Percentiles rank a stretch among this genome's conserved stretches.
These are phyloP conservation scores for Amblyjoppa proteus DNA, from an alignment of 2,888 invertebrate species.

Conservation along the genomic window DNA sequence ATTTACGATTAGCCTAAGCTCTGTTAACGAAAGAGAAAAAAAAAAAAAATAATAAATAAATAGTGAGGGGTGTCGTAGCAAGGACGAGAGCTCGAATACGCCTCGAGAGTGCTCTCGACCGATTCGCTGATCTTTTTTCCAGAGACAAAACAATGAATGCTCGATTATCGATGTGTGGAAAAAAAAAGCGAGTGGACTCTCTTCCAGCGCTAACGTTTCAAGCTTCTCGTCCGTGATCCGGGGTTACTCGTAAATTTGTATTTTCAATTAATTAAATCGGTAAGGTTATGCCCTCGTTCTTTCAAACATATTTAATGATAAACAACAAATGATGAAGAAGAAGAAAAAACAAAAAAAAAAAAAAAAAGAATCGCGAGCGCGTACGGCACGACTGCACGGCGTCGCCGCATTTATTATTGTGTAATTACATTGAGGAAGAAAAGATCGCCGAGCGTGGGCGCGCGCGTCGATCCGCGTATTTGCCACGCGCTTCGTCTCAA, in stretches of 20 bases:
- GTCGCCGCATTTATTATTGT: conserved; percentile 44
- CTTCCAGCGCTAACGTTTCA: neutral
- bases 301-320: conserved; percentile 76
- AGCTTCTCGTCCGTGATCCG: conserved; percentile 18
- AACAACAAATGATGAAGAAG: conserved; percentile 12
- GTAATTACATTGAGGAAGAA: conserved; percentile 29
- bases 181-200: neutral
- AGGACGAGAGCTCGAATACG: conserved; percentile 39
- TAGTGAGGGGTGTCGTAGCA: conserved; percentile 1
- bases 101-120: conserved; percentile 5
- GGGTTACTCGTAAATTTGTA: conserved; percentile 75
- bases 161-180: neutral
- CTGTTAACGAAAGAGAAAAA: conserved; percentile 14
- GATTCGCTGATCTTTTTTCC: conserved; percentile 11
- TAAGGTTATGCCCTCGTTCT: conserved; percentile 84
- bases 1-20: conserved; percentile 41
- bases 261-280: conserved; percentile 65
- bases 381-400: conserved; percentile 20
- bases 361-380: conserved; percentile 36
- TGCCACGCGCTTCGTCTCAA: conserved; percentile 12
- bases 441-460: conserved; percentile 28
- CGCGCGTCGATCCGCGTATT: conserved; percentile 33
- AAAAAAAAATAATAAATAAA: neutral
- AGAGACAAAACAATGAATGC: conserved; percentile 33
- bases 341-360: conserved; percentile 31